Evolutionary conservation across 2,888 invertebrate species (phyloP).

Genomic region (Mythimna albipuncta): DNA sequence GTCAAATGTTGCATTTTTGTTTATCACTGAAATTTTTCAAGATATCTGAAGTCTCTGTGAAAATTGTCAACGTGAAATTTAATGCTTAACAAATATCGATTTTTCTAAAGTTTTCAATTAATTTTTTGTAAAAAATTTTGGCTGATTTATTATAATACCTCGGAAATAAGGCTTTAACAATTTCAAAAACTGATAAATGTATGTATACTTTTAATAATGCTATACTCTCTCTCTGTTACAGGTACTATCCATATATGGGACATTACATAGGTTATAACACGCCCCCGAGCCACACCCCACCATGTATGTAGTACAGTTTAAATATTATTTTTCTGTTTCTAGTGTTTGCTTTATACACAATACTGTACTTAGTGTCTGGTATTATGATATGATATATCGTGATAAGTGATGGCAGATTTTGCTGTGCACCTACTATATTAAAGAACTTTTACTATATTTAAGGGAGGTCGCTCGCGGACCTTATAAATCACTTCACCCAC

Average conservation of each 20-base stretch:
- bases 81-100: too few relatives aligned
- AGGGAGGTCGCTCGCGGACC: not conserved
- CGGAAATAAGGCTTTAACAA: not conserved
- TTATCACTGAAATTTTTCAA: too few relatives aligned
- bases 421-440: not conserved
- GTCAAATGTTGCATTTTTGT: not conserved
- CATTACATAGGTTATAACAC: constrained; percentile 82
- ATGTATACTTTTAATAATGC: constrained; percentile 5
- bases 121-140: not conserved
- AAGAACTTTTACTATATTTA: not conserved
- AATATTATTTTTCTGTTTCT: constrained; percentile 31
- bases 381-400: constrained; percentile 3
- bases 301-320: constrained; percentile 78
- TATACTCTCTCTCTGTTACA: constrained; percentile 66
- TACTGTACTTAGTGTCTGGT: not conserved
- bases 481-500: not conserved
- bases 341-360: constrained; percentile 9
- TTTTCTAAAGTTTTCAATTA: too few relatives aligned
- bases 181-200: not conserved
- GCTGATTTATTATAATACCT: not conserved
- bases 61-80: too few relatives aligned
- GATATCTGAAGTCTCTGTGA: too few relatives aligned
- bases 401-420: not conserved
- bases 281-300: constrained; percentile 79
- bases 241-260: constrained; percentile 83